Base-by-base conservation (phyloP, 2,888 invertebrate genomes). In the Tigriopus californicus region DNA sequence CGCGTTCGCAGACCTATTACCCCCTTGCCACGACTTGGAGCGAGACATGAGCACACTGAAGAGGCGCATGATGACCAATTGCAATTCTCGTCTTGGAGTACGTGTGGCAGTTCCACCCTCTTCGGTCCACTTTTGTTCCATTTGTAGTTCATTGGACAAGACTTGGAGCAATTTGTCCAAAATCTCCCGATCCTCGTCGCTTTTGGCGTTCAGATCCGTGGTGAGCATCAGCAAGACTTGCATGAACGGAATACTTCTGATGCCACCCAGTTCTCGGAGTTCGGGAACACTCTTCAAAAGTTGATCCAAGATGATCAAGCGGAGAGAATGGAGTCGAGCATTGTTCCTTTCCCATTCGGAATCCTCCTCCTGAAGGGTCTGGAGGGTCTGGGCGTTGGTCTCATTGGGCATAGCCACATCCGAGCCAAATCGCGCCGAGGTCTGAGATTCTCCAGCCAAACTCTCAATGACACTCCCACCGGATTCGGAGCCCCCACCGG, bases 171-270 rank as follows among this genome's bases (percentile, higher is more conserved):
- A 73, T 0, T 80, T 78, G 65, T 86, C 85, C 18, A 92, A 74
- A 40, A 85, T 83, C 0, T 78, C 76, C 65, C 81, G 79, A 70
- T 92, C 88, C 48, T 79, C 76, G 67, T 86, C 89, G 41, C 84
- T 83, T 66, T 82, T 82, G 0, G 85, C 83, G 70, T 91, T 90
- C 25, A 92, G 76, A 70, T 92, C 91, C 10, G 84, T 81, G 1
- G 88, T 87, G 58, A 92, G 73, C 83, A 91, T 89, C 11, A 91
- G 76, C 3, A 92, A 61, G 63, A 85, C 87, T 79, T 94, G 92
- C 70, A 94, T 81, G 67, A 88, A 87, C 0, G 94, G 92, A 68
- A 94, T 87, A 20, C 86, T 83, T 62, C 87, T 77, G 8, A 87
- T 80, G 1, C 92, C 92, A 22, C 85, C 85, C 62, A 86, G 79